Conservation (phyloP, 2,797 vertebrate genomes). For the Spinibarbus caldwelli region DNA sequence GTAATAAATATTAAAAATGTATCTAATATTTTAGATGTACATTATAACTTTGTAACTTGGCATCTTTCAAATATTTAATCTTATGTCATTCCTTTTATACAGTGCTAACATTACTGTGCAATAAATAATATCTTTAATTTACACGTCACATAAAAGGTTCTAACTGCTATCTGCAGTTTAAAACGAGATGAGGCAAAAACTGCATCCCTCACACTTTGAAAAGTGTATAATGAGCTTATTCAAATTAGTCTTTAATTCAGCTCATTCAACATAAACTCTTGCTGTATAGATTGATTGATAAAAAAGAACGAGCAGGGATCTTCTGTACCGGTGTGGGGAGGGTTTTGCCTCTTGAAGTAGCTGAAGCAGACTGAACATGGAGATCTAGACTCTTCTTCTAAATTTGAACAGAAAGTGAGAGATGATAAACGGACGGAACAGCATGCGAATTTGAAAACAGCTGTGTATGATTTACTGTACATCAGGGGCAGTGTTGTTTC, state of each 20-base stretch:
- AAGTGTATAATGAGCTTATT: slow-evolving; percentile 10
- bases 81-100: background rate
- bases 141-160: background rate
- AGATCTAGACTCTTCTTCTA: slow-evolving; percentile 96
- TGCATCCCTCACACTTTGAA: slow-evolving; percentile 46
- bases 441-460: slow-evolving; percentile 10
- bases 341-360: slow-evolving; percentile 95
- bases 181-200: slow-evolving; percentile 43
- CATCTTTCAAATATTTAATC: background rate
- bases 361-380: slow-evolving; percentile 85
- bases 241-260: slow-evolving; percentile 5
- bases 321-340: slow-evolving; percentile 91
- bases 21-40: background rate
- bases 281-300: slow-evolving; percentile 19
- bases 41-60: background rate
- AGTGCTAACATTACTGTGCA: background rate
- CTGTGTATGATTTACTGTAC: slow-evolving; percentile 8
- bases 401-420: slow-evolving; percentile 71
- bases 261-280: slow-evolving; percentile 20
- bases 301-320: slow-evolving; percentile 76
- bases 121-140: background rate
- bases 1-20: background rate
- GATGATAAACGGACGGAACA: slow-evolving; percentile 63
- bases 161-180: background rate
- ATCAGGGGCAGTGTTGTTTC: background rate